Conservation (phyloP, 2,113 vertebrate genomes). For the Poeciliopsis occidentalis region DNA sequence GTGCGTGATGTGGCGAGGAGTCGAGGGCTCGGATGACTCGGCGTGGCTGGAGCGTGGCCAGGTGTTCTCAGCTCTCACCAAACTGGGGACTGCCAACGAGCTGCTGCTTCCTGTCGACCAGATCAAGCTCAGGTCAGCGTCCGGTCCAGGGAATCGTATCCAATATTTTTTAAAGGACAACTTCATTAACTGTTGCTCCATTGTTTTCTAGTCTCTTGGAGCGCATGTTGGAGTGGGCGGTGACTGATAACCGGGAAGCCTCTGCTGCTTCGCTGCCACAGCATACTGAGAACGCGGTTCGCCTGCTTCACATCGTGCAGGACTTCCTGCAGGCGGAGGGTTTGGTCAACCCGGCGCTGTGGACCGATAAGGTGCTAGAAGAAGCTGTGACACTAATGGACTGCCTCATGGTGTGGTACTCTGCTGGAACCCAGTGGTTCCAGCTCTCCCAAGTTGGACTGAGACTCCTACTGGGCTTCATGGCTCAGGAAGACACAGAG, state of each 20-base stretch:
- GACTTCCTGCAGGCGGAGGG: conserved; percentile 96
- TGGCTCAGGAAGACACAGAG: conserved; percentile 91
- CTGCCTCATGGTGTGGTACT: conserved; percentile 91
- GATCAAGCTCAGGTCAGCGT: conserved; percentile 89
- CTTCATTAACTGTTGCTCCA: not conserved
- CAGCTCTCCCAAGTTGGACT: conserved; percentile 93
- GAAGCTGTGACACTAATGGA: conserved; percentile 92
- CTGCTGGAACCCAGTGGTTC: conserved; percentile 82
- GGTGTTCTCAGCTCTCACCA: conserved; percentile 94
- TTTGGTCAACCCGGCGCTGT: conserved; percentile 86
- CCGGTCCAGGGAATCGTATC: not conserved
- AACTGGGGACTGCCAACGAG: conserved; percentile 88
- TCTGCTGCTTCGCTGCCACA: conserved; percentile 81
- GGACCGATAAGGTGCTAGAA: conserved; percentile 96
- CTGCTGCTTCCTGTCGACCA: conserved; percentile 90
- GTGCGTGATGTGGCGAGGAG: conserved; percentile 92
- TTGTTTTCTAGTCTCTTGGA: conserved; percentile 86
- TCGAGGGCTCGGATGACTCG: conserved; percentile 91
- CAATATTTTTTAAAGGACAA: not conserved
- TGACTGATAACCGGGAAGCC: conserved; percentile 90
- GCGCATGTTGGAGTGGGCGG: conserved; percentile 93
- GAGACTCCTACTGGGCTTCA: conserved; percentile 92
- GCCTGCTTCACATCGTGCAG: conserved; percentile 89
- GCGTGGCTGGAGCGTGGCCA: conserved; percentile 95
- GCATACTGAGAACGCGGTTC: conserved; percentile 92